Base-by-base conservation (phyloP, 2,888 invertebrate species). In the Pollenia griseotomentosa region DNA sequence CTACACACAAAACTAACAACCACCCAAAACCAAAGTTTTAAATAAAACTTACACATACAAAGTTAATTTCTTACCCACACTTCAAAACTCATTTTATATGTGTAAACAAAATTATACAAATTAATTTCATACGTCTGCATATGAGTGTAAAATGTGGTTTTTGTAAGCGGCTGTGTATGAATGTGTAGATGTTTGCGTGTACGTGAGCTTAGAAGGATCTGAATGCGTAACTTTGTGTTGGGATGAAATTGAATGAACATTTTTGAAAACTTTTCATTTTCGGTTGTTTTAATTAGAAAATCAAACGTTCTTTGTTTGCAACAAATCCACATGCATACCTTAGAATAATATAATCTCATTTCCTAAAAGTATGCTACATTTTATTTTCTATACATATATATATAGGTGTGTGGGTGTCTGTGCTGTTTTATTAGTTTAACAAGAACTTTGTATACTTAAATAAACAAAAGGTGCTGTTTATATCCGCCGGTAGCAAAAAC, bases 271-370 rank as follows among this genome's bases (percentile, higher is more conserved):
- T 85, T 85, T 33, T 48, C 78, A 48, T 74, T 74, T 89, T 89
- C 88, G 86, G 87, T 89, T 90, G 89, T 90, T 90, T 89, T 92
- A 92, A 92, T 91, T 92, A 92, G 70, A 91, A 91, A 90, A 89
- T 90, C 88, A 81, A 77, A 74, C 51, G 42, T 77, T 46, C 23
- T 33, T 53, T 48, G 8, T 40, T 88, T 71, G 57, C 74, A 83
- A 84, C 19, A 81, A 65, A 48, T 51, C 78, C 79, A 70, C 42
- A 83, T 63, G 75, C n/a, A 63, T 73, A 75, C 5, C 14, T 8
- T 2, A 57, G 4, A 68, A 51, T 70, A 61, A 68, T 63, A 33
- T 6, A 6, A 33, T 33, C 6, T 33, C 6, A 6, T 33, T 33
- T 33, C 33, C 33, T 33, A 6, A 33, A 33, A 33, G 33, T 33